These are phyloP conservation scores for human (Homo sapiens) DNA, from an alignment of 2,113 vertebrate genomes.

Conservation along the genomic window DNA sequence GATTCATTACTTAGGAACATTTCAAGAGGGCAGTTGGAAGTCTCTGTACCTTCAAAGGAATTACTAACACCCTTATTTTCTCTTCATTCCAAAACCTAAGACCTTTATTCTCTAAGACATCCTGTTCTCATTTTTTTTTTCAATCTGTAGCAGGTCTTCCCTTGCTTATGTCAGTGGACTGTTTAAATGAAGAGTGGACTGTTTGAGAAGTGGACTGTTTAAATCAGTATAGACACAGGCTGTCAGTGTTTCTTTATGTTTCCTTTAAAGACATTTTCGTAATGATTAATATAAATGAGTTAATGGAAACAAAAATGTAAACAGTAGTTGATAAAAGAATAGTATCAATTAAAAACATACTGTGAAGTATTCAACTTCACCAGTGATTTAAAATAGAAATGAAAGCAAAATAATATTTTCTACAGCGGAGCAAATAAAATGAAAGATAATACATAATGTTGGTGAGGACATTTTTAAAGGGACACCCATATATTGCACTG, in stretches of 20 bases:
- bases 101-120: background rate
- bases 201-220: background rate
- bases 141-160: background rate
- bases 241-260: background rate
- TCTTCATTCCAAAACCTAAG: background rate
- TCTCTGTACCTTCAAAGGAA: conserved; percentile 3
- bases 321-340: background rate
- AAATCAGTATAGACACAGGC: background rate
- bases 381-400: background rate
- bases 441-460: background rate
- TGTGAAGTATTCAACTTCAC: background rate
- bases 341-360: background rate
- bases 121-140: background rate
- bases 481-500: background rate
- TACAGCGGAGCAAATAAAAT: background rate
- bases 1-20: background rate
- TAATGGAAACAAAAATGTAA: conserved; percentile 28
- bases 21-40: background rate
- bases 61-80: conserved; percentile 3
- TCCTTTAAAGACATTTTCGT: background rate
- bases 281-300: background rate
- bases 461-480: background rate
- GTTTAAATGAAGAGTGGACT: background rate
- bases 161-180: background rate
- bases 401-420: background rate